Conservation (phyloP, 2,113 vertebrate genomes). For the Pavo muticus region DNA sequence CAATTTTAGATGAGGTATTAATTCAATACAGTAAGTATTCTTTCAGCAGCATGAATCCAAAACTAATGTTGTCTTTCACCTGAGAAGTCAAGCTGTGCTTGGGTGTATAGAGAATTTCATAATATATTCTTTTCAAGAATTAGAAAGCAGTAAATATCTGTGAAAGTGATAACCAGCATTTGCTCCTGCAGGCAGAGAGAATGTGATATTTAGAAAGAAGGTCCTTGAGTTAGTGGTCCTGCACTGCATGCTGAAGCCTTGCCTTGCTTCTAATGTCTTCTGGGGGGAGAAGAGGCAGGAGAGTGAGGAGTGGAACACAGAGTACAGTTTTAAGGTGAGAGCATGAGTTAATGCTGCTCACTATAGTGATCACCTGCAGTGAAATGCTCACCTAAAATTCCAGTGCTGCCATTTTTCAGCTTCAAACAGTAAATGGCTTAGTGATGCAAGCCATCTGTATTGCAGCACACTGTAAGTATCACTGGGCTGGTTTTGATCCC, state of each 20-base stretch:
- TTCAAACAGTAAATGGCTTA: slow-evolving; percentile 34
- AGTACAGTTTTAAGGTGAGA: neutral
- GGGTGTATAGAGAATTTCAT: slow-evolving; percentile 22
- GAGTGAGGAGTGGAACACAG: neutral
- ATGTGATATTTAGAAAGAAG: neutral
- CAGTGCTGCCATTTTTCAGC: slow-evolving; percentile 11
- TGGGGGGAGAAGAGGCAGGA: neutral
- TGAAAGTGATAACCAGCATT: neutral
- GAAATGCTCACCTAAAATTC: slow-evolving; percentile 40
- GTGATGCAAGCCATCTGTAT: slow-evolving; percentile 26
- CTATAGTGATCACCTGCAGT: neutral
- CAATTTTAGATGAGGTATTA: slow-evolving; percentile 66
- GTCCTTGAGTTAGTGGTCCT: neutral
- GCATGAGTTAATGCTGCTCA: neutral
- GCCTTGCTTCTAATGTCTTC: neutral
- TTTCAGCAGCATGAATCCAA: slow-evolving; percentile 41
- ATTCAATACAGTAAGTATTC: slow-evolving; percentile 50
- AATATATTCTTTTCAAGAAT: slow-evolving; percentile 25
- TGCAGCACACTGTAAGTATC: slow-evolving; percentile 28
- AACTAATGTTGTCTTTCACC: slow-evolving; percentile 7
- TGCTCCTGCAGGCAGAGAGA: neutral
- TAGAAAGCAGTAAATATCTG: slow-evolving; percentile 61
- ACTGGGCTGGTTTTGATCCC: slow-evolving; percentile 48
- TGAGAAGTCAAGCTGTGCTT: neutral
- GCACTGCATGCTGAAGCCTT: neutral